Evolutionary conservation across 2,888 invertebrate genomes (phyloP).

Genomic region (Cephalotes varians): DNA sequence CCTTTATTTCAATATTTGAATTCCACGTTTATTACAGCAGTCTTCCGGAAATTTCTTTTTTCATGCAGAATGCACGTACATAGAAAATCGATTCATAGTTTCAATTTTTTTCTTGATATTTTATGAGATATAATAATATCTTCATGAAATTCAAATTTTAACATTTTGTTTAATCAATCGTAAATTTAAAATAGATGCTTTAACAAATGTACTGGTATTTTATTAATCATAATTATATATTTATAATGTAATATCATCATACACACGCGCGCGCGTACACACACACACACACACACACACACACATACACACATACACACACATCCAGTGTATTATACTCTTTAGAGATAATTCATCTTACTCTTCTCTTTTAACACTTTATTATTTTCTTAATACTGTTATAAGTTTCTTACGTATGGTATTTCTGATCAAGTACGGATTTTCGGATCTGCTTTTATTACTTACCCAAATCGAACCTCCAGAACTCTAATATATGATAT

Average conservation of each 20-base stretch:
- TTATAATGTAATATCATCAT: background rate
- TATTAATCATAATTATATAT: slow-evolving; percentile 5
- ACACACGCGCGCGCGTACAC: too few species aligned
- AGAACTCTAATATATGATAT: slow-evolving; percentile 66
- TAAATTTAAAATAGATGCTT: background rate
- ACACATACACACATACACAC: too few species aligned
- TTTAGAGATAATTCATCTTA: background rate
- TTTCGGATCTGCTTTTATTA: slow-evolving; percentile 42
- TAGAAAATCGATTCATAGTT: slow-evolving; percentile 22
- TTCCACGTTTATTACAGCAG: slow-evolving; percentile 46
- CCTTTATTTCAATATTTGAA: slow-evolving; percentile 54
- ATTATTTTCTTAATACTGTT: background rate
- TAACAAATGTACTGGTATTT: background rate
- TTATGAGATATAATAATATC: background rate
- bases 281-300: too few species aligned
- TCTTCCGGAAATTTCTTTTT: slow-evolving; percentile 45
- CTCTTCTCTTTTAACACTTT: background rate
- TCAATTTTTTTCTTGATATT: background rate
- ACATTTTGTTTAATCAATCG: slow-evolving; percentile 1
- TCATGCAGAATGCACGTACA: slow-evolving; percentile 13
- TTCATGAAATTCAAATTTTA: background rate
- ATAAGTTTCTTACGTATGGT: slow-evolving; percentile 14
- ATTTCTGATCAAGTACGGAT: slow-evolving; percentile 25
- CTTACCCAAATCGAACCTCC: slow-evolving; percentile 29
- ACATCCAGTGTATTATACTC: too few species aligned